Base-by-base conservation (phyloP, 2,888 invertebrate genomes). In the Sthenelais limicola region DNA sequence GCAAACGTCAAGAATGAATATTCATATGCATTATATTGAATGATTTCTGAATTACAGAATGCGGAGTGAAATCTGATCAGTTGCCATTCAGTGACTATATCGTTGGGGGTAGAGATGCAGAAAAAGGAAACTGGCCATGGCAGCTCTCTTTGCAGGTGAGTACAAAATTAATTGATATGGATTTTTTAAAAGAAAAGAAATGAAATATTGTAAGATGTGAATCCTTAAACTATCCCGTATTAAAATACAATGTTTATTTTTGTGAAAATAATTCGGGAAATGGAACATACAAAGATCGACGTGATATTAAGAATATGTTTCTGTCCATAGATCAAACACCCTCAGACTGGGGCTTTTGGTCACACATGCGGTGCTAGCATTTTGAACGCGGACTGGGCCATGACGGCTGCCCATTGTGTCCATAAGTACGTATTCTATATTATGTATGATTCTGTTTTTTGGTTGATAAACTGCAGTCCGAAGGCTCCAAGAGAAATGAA, bases 361-460 rank as follows among this genome's bases (percentile, higher is more conserved):
- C 73, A 73, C 24, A 69, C 73, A 5, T 73, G 73, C 33, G 73
- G 68, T 15, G 68, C 66, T 1, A 35, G 52, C 18, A 18, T 73
- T n/a, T 32, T 73, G 24, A 56, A 24, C 18, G 62, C 52, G n/a
- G 15, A 33, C 21, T 68, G 73, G 73, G 69, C 52, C 5, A 49
- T 68, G 1, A 69, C 54, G 0, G 73, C 73, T 12, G 68, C 73
- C 18, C 73, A 73, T 38, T 73, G 73, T 32, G 47, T 69, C n/a
- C 62, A 62, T 24, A 62, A 62, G 62, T 62, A 62, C 24, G 4
- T 12, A 9, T 18, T 12, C 18, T 43, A 43, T 18, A 43, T 43
- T 43, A 43, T 43, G 9, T n/a, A n/a, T n/a, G n/a, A n/a, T n/a
- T n/a, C n/a, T n/a, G n/a, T n/a, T n/a, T n/a, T n/a, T n/a, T n/a